Evolutionary conservation across 2,888 invertebrate genomes (phyloP), one percentile per base, ranked within the genome.

Genomic region (Cyrtodaria siliqua): DNA sequence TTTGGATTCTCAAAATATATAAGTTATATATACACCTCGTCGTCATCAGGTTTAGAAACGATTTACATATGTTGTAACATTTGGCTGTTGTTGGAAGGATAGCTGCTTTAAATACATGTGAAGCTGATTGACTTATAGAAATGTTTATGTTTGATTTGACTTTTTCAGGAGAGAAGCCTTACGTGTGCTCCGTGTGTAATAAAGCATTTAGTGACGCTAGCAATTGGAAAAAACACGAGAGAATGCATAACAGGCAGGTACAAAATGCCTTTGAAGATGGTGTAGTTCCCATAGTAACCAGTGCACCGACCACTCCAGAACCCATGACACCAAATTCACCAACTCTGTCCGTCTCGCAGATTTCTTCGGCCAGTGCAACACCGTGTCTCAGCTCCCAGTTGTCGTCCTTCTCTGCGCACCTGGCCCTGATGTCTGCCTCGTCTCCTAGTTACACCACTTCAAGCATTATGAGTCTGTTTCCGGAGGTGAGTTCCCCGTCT

Each of bases 201-300:
- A 90, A 90, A 69, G 82, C 88, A 6, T 91, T 90, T 77, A 88
- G 87, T 59, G 89, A 90, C 63, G 89, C 89, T 14, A 89, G 89
- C 71, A 91, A 89, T 76, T 89, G 90, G 89, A 91, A 91, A 68
- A 90, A 89, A 75, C 91, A 91, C 68, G 90, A 91, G 63, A 78
- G 90, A 23, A 89, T 90, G 56, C 90, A 90, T 72, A 84, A 86
- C 52, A 59, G 85, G 18, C 84, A 84, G 70, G 62, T 77, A 47
- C 78, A 82, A 60, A 56, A 38, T 47, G 75, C 76, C 9, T 60
- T 75, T 40, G 74, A 79, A 12, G 76, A 82, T 23, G 82, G 79
- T 20, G 56, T 71, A 1, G 72, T 80, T 49, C 67, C 72, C 53
- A 64, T 72, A 55, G 72, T 78, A 44, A 72, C 72, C 20, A 78